Conservation (phyloP, 2,888 invertebrate species). For the Drosophila kuntzei region DNA sequence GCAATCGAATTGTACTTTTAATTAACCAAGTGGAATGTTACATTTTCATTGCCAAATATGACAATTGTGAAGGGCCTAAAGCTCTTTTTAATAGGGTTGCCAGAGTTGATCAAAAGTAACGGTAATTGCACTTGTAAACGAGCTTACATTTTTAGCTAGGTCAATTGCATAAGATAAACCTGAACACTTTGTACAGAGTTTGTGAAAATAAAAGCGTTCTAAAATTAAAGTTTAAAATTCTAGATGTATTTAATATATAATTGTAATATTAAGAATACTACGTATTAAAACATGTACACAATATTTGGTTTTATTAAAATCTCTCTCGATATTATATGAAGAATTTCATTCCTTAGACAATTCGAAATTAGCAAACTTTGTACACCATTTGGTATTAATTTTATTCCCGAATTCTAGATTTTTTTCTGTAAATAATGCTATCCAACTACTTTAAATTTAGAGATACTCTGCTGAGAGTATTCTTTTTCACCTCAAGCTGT, state of each 20-base stretch:
- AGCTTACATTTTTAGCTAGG: background rate
- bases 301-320: no score
- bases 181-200: background rate
- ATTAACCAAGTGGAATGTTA: slow-evolving; percentile 13
- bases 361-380: no score
- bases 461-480: background rate
- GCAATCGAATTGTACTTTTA: slow-evolving; percentile 14
- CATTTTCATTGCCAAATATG: slow-evolving; percentile 1
- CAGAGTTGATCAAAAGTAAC: slow-evolving; percentile 3
- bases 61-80: slow-evolving; percentile 2
- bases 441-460: background rate
- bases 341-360: no score
- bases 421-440: background rate
- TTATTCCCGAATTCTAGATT: no score
- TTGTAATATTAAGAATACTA: no score
- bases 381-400: no score
- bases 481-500: background rate
- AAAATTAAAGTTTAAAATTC: no score
- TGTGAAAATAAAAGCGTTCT: no score
- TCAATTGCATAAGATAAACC: background rate
- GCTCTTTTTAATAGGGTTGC: slow-evolving; percentile 2
- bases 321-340: no score
- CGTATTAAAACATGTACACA: no score
- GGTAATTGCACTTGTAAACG: slow-evolving; percentile 6
- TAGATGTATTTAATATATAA: no score